These are phyloP conservation scores for Apodemus agrarius DNA, from an alignment of 2,797 vertebrate species.

Conservation along the genomic window DNA sequence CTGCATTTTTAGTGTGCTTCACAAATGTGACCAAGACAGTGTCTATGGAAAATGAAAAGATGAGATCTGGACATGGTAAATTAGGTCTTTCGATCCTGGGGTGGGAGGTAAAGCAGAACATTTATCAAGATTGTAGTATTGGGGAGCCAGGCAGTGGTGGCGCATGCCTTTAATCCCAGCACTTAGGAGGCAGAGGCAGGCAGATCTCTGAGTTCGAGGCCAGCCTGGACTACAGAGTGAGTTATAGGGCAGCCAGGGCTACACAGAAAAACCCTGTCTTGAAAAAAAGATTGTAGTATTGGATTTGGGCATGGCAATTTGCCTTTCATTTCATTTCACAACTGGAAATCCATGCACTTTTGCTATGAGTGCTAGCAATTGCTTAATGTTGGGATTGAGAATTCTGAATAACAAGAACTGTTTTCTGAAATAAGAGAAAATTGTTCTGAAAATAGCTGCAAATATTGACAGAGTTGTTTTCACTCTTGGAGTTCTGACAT, in stretches of 20 bases:
- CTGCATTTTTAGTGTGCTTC: neutral
- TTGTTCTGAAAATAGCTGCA: neutral
- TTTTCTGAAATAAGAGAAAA: conserved; percentile 24
- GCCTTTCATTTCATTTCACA: conserved; percentile 5
- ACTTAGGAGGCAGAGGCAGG: too few species aligned
- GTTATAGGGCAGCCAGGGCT: too few species aligned
- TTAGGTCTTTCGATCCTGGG: neutral
- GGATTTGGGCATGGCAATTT: neutral
- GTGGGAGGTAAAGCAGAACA: neutral
- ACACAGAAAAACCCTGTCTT: too few species aligned
- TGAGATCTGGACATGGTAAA: conserved; percentile 14
- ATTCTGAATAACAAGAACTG: conserved; percentile 8
- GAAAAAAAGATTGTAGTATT: neutral
- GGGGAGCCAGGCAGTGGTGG: too few species aligned
- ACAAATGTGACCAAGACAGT: neutral
- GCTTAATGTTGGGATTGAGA: neutral
- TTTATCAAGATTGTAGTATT: neutral
- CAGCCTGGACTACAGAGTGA: too few species aligned
- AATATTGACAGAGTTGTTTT: neutral
- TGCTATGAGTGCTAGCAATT: neutral
- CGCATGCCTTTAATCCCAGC: too few species aligned
- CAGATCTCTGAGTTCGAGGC: too few species aligned
- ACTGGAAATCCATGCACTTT: neutral
- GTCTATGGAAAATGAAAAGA: neutral
- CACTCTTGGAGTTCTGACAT: conserved; percentile 13